Evolutionary conservation across 2,888 invertebrate genomes (phyloP).

Genomic region (Hyles lineata): DNA sequence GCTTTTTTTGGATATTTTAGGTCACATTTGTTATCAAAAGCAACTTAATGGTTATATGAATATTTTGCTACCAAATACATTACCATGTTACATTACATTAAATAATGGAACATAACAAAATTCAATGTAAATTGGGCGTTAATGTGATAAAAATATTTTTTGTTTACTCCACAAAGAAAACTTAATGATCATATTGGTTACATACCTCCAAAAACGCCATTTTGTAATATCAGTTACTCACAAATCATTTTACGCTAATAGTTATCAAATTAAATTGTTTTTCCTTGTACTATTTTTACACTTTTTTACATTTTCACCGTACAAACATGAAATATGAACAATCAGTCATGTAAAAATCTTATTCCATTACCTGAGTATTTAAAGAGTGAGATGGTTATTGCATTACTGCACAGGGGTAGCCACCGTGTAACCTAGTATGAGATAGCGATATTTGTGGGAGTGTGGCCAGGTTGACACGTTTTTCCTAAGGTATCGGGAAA

Average conservation of each 20-base stretch:
- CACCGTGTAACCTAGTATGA: too few species aligned
- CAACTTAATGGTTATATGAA: background rate
- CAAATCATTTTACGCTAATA: constrained; percentile 39
- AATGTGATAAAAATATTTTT: background rate
- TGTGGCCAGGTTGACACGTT: too few species aligned
- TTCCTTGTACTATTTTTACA: constrained; percentile 33
- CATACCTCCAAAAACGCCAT: constrained; percentile 80
- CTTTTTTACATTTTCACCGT: constrained; percentile 15
- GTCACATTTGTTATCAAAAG: background rate
- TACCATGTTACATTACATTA: too few species aligned
- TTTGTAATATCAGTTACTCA: constrained; percentile 40
- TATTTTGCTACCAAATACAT: background rate
- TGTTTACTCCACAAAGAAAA: constrained; percentile 2
- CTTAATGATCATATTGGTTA: background rate
- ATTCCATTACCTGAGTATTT: background rate
- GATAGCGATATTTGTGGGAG: too few species aligned
- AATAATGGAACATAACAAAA: background rate
- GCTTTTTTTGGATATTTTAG: constrained; percentile 5
- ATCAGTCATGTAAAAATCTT: constrained; percentile 10
- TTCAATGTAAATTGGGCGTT: constrained; percentile 13
- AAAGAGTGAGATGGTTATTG: background rate
- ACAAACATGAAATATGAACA: constrained; percentile 3
- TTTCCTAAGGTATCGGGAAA: too few species aligned
- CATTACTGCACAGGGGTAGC: too few species aligned
- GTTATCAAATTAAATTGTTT: constrained; percentile 27